Evolutionary conservation across 2,888 invertebrate species (phyloP).

Genomic region (Clostera curtula): DNA sequence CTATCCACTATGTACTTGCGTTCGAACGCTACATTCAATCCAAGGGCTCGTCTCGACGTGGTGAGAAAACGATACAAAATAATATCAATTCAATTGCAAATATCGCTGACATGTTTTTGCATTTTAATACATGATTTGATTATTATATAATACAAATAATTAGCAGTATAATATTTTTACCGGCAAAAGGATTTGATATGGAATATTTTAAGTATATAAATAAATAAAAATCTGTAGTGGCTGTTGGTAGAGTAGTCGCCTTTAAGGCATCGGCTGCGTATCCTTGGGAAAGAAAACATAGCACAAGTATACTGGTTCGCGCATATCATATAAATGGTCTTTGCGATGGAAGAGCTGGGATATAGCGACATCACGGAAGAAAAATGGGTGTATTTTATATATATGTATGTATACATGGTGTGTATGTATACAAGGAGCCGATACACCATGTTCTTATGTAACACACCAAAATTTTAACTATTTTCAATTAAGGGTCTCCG

Average conservation of each 20-base stretch:
- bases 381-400: constrained; percentile 3
- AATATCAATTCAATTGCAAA: constrained; percentile 15
- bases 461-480: too few species aligned
- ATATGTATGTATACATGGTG: too few species aligned
- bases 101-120: constrained; percentile 12
- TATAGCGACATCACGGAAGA: constrained; percentile 30
- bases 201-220: constrained; percentile 27
- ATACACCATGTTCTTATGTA: too few species aligned
- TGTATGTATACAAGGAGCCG: too few species aligned
- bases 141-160: too few species aligned
- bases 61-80: constrained; percentile 24
- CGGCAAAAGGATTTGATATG: too few species aligned
- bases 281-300: constrained; percentile 61
- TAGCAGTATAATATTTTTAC: too few species aligned
- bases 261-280: constrained; percentile 29
- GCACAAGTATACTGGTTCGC: constrained; percentile 41
- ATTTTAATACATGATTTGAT: background rate
- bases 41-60: constrained; percentile 17
- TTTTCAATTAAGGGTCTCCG: too few species aligned
- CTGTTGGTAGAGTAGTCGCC: constrained; percentile 21
- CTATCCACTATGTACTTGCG: constrained; percentile 21
- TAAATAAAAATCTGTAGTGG: constrained; percentile 26
- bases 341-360: too few species aligned
- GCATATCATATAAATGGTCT: too few species aligned
- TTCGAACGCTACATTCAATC: constrained; percentile 22